These are phyloP conservation scores for Dyspetes luteomarginatus DNA, from an alignment of 2,888 invertebrate genomes.

Conservation along the genomic window DNA sequence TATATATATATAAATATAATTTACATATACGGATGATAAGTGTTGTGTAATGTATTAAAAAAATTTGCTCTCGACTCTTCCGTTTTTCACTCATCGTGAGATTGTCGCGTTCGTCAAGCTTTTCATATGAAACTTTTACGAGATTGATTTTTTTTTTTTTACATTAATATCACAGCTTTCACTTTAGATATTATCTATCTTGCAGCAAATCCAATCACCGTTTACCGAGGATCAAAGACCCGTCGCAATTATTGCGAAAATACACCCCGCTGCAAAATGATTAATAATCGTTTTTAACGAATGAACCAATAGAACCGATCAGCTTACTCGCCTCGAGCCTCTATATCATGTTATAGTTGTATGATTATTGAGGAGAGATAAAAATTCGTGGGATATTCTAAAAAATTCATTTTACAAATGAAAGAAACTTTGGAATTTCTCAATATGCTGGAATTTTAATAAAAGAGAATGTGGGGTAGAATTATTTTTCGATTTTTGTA, in stretches of 20 bases:
- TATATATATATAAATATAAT: too few species aligned
- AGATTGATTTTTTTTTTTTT: neutral
- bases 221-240: slow-evolving; percentile 3
- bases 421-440: neutral
- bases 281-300: slow-evolving; percentile 39
- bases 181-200: slow-evolving; percentile 19
- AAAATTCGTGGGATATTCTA: neutral
- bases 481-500: too few species aligned
- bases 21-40: too few species aligned
- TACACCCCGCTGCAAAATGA: neutral
- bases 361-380: neutral
- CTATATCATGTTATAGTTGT: neutral
- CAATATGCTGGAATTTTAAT: neutral
- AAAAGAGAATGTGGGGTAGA: too few species aligned
- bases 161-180: slow-evolving; percentile 9
- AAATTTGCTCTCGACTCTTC: neutral
- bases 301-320: neutral
- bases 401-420: neutral
- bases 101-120: slow-evolving; percentile 17
- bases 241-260: slow-evolving; percentile 3
- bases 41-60: too few species aligned
- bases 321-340: neutral
- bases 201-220: slow-evolving; percentile 14
- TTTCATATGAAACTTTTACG: slow-evolving; percentile 4
- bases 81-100: slow-evolving; percentile 13